Evolutionary conservation across 2,797 vertebrate genomes (phyloP).

Genomic region (Ctenosaura bakeri): DNA sequence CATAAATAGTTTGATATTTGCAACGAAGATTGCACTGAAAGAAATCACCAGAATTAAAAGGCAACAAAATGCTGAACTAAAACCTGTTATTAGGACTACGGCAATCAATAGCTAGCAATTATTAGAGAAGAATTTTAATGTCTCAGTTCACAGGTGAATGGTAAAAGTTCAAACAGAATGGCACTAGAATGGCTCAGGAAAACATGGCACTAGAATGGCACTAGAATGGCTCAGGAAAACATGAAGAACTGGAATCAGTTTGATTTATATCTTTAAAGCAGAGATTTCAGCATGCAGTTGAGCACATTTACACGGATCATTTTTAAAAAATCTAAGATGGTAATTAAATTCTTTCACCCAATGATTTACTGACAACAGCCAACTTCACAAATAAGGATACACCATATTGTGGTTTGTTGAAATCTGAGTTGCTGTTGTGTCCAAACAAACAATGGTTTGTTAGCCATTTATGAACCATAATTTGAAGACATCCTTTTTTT

Average conservation of each 20-base stretch:
- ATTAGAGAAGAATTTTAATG: constrained; percentile 68
- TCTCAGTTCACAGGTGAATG: constrained; percentile 48
- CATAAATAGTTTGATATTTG: constrained; percentile 65
- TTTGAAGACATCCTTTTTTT: not conserved
- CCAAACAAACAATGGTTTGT: not conserved
- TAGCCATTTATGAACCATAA: not conserved
- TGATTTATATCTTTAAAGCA: constrained; percentile 48
- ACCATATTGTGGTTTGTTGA: not conserved
- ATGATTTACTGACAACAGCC: constrained; percentile 49
- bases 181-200: constrained; percentile 58
- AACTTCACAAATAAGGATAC: not conserved
- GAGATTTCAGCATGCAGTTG: constrained; percentile 39
- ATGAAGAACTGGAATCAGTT: constrained; percentile 54
- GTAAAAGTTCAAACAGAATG: constrained; percentile 55
- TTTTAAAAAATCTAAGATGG: constrained; percentile 65
- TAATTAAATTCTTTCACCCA: constrained; percentile 39
- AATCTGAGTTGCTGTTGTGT: not conserved
- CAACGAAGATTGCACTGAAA: constrained; percentile 69
- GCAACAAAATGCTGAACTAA: constrained; percentile 64
- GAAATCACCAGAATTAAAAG: constrained; percentile 56
- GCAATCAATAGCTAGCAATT: constrained; percentile 75
- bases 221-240: constrained; percentile 59
- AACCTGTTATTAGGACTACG: constrained; percentile 71
- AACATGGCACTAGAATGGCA: constrained; percentile 40
- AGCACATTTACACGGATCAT: constrained; percentile 56